Conservation (phyloP, 2,888 invertebrate species). For the Xestia sexstrigata region DNA sequence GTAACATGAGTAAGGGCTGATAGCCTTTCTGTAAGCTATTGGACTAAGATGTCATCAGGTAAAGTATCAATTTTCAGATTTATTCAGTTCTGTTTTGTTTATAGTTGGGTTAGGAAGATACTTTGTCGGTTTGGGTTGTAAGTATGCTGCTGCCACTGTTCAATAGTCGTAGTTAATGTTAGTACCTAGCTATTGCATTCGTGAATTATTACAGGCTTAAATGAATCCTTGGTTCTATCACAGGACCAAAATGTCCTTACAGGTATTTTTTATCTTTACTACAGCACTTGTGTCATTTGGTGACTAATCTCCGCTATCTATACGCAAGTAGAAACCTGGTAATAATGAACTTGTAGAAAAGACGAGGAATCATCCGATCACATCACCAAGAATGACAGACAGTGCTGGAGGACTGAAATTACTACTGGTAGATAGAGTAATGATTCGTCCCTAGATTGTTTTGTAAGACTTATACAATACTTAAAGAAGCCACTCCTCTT, state of each 20-base stretch:
- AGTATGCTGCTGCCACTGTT: constrained; percentile 2
- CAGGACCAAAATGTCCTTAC: not conserved
- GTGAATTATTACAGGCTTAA: not conserved
- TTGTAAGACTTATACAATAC: not conserved
- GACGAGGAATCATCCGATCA: too few relatives aligned
- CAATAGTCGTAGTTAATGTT: not conserved
- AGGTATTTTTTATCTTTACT: not conserved
- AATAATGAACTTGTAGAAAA: too few relatives aligned
- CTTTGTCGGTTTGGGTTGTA: not conserved
- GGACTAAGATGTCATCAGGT: constrained; percentile 7
- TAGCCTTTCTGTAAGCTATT: constrained; percentile 41
- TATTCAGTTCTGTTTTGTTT: constrained; percentile 10
- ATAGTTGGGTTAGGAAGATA: not conserved
- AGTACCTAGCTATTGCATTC: not conserved
- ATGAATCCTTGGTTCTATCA: not conserved
- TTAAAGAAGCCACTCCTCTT: not conserved
- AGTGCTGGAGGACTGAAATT: too few relatives aligned
- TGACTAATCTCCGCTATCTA: too few relatives aligned
- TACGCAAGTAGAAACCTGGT: too few relatives aligned
- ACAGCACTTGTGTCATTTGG: too few relatives aligned
- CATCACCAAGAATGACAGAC: too few relatives aligned
- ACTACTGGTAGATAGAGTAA: too few relatives aligned
- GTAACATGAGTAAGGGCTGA: constrained; percentile 49
- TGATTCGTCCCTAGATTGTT: too few relatives aligned
- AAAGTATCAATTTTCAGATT: constrained; percentile 35